A percentile compares a stretch with the other conserved stretches of the same genome.
phyloP scores from a whole-genome alignment of 2,888 invertebrate species.

The Microctonus brassicae region DNA sequence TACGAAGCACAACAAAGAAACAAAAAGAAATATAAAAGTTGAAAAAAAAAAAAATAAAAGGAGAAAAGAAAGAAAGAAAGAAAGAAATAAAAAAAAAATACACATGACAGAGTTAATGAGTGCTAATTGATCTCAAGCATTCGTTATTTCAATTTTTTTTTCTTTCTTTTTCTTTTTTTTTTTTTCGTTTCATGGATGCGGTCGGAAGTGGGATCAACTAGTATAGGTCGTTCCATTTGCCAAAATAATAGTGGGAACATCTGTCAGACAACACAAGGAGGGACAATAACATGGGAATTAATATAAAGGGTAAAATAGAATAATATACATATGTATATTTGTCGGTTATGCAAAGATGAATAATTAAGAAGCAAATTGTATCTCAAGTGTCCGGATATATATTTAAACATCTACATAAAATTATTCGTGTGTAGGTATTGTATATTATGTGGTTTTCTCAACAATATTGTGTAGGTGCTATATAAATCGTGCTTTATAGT shows the following conservation, averaged over 20 bases:
- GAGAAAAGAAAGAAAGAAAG: background rate
- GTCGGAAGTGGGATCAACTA: slow-evolving; percentile 53
- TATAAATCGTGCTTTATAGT: slow-evolving; percentile 25
- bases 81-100: background rate
- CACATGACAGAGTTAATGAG: background rate
- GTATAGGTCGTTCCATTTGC: slow-evolving; percentile 41
- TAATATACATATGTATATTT: background rate
- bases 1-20: background rate
- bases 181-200: slow-evolving; percentile 2
- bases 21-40: background rate
- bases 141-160: background rate
- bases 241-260: background rate
- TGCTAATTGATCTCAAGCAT: slow-evolving; percentile 1
- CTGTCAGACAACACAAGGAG: background rate
- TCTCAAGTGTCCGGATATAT: background rate
- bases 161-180: background rate
- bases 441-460: background rate
- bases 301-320: background rate
- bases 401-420: background rate
- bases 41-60: background rate
- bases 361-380: slow-evolving; percentile 28
- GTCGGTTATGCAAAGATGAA: slow-evolving; percentile 26
- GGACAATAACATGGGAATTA: background rate
- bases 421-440: background rate
- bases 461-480: slow-evolving; percentile 15